A percentile compares a stretch with the other conserved stretches of the same genome.
Evolutionary conservation across 2,113 vertebrate genomes (phyloP).

Genomic region (Chloropsis cyanopogon): DNA sequence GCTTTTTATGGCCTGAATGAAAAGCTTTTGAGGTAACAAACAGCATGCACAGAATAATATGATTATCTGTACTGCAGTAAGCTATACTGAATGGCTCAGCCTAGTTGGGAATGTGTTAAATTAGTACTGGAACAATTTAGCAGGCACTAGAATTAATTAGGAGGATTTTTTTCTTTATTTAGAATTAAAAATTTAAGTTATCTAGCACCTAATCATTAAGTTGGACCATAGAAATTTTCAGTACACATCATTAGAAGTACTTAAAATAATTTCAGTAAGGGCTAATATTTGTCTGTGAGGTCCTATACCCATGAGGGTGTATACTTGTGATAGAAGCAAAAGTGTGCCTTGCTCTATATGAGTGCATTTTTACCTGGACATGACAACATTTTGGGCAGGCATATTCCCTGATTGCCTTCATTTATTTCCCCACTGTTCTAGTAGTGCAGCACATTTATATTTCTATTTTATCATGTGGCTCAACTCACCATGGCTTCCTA

Average conservation of each 20-base stretch:
- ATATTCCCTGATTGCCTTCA: not conserved
- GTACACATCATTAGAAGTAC: not conserved
- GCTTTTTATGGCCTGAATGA: not conserved
- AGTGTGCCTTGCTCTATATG: not conserved
- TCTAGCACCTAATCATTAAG: not conserved
- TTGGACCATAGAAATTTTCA: not conserved
- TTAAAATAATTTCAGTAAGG: not conserved
- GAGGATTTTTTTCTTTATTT: not conserved
- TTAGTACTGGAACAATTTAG: not conserved
- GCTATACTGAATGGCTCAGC: not conserved
- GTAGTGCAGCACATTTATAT: not conserved
- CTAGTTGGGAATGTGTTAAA: not conserved
- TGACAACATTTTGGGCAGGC: not conserved
- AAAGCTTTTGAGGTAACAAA: not conserved
- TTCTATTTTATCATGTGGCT: not conserved
- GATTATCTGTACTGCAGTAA: not conserved
- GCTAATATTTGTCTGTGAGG: not conserved
- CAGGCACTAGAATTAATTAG: not conserved
- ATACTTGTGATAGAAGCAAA: not conserved
- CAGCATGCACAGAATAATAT: not conserved
- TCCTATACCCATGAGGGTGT: not conserved
- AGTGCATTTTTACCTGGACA: not conserved
- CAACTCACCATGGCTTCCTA: not conserved
- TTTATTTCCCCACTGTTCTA: not conserved
- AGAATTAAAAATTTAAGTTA: not conserved